Base-by-base conservation (phyloP, 2,797 vertebrate genomes). In the Trachurus trachurus region DNA sequence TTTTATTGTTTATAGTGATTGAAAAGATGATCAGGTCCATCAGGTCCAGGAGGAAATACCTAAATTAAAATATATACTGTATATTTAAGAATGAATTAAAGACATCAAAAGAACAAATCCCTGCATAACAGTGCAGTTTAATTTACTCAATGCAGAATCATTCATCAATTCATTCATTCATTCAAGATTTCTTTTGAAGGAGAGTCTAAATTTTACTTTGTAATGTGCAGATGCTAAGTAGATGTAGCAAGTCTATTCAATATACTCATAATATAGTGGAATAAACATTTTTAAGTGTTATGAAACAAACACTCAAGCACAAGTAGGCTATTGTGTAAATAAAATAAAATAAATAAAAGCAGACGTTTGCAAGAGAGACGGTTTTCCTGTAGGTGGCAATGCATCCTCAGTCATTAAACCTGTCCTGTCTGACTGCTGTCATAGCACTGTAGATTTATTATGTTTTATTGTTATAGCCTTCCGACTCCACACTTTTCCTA, bases 351-450 rank as follows among this genome's bases (percentile, higher is more conserved):
- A 16, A 19, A 5, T 13, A 45, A 5, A 45, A 17, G n/a, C n/a
- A 4, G 29, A 19, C 1, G 19, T 11, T 60, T 49, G 73, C 76
- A 81, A 54, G 53, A n/a, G 17, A 72, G 17, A 21, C n/a, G 9
- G 1, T 11, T 52, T 69, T 72, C 87, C 89, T 88, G 84, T 73
- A 92, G 93, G 76, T 84, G 90, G 91, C 88, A 81, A 71, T 79
- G 40, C 34, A 66, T 53, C 76, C 82, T 80, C 60, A 44, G 5
- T 57, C 34, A 69, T 85, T 49, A 31, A 13, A 56, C 37, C 22
- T 70, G 37, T 34, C 10, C 56, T n/a, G 47, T 52, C 21, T 40
- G 16, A 42, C 2, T 19, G 21, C 49, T 65, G 40, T 67, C 59
- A 71, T 16, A 10, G 16, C 47, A n/a, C n/a, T 54, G 11, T 16